Conservation (phyloP, 2,113 vertebrate species). For the Petrocephalus zakoni region DNA sequence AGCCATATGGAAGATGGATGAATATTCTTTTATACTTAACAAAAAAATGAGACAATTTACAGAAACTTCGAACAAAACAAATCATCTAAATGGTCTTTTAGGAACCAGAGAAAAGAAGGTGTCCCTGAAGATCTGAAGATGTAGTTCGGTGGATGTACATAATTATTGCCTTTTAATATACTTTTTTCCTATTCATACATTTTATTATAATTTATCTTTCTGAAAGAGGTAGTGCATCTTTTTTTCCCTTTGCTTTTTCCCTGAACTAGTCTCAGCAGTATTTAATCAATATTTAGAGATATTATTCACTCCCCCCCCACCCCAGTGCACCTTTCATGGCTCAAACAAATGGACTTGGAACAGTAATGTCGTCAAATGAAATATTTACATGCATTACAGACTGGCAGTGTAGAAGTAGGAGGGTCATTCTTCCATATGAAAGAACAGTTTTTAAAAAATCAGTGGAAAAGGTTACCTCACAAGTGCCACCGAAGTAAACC, state of each 20-base stretch:
- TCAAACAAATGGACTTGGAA: background rate
- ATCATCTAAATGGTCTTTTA: background rate
- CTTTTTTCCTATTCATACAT: background rate
- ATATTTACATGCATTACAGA: background rate
- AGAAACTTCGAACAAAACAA: background rate
- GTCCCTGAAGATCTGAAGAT: background rate
- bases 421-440: background rate
- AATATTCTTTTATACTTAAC: background rate
- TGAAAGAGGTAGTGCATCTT: background rate
- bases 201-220: background rate
- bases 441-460: background rate
- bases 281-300: background rate
- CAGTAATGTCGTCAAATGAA: background rate
- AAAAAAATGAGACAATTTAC: background rate
- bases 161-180: conserved; percentile 5
- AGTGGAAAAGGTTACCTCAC: background rate
- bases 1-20: background rate
- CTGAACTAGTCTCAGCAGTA: background rate
- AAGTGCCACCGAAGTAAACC: background rate
- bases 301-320: background rate
- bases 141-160: background rate
- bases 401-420: background rate
- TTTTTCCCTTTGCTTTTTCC: background rate
- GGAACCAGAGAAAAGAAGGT: background rate
- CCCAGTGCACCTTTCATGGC: background rate